These are phyloP conservation scores for Andrena camellia DNA, from an alignment of 2,888 invertebrate genomes.

Conservation along the genomic window DNA sequence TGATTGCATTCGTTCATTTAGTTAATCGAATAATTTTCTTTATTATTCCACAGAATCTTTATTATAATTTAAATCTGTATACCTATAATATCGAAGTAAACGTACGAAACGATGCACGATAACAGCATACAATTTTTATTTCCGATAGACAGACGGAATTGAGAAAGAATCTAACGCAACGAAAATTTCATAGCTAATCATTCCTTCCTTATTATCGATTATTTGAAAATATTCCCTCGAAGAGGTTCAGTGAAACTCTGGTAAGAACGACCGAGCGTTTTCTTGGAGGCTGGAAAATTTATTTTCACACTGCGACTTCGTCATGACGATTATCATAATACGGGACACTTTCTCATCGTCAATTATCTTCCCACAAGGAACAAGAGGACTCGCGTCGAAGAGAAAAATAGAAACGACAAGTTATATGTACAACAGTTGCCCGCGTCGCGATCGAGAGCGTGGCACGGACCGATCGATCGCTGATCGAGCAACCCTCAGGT, in stretches of 20 bases:
- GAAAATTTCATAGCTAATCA: too few relatives aligned
- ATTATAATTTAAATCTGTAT: too few relatives aligned
- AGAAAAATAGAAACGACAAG: conserved; percentile 13
- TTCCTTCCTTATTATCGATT: too few relatives aligned
- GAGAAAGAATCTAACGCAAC: conserved; percentile 9
- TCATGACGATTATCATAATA: conserved; percentile 23
- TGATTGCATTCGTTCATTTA: too few relatives aligned
- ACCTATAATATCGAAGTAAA: too few relatives aligned
- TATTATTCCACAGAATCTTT: too few relatives aligned
- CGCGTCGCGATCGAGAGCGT: neutral
- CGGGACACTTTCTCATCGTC: neutral
- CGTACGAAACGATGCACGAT: too few relatives aligned
- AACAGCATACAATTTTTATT: too few relatives aligned
- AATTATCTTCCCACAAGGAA: neutral
- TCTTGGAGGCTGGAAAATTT: conserved; percentile 1
- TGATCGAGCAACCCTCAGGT: conserved; percentile 10
- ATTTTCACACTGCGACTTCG: conserved; percentile 30
- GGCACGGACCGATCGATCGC: neutral
- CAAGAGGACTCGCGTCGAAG: neutral
- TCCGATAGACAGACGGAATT: neutral
- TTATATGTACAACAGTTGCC: conserved; percentile 12
- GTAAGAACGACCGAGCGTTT: too few relatives aligned
- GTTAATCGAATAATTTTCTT: too few relatives aligned
- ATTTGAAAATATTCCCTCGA: too few relatives aligned
- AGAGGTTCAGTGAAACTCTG: too few relatives aligned